Evolutionary conservation across 2,797 vertebrate genomes (phyloP).

Genomic region (Chloroceryle inda): DNA sequence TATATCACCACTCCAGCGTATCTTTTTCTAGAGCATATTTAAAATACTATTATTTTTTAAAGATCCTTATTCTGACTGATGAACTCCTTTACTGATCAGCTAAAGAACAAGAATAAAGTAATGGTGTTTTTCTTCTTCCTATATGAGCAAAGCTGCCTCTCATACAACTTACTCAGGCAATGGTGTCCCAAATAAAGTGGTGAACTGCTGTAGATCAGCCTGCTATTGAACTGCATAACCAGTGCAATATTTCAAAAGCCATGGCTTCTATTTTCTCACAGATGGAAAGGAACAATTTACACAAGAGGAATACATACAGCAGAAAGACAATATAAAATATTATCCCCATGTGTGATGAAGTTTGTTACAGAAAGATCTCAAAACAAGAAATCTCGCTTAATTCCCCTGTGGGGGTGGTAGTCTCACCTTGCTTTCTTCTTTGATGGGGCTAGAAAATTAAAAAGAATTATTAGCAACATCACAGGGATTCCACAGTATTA

Average conservation of each 20-base stretch:
- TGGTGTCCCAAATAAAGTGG: neutral
- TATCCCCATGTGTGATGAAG: neutral
- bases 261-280: neutral
- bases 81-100: neutral
- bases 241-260: neutral
- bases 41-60: neutral
- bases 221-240: neutral
- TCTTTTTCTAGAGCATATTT: neutral
- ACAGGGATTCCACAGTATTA: neutral
- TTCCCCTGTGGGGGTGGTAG: neutral
- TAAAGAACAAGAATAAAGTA: neutral
- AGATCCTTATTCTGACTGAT: neutral
- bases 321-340: neutral
- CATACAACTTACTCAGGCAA: neutral
- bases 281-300: neutral
- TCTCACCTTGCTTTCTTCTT: slow-evolving; percentile 64
- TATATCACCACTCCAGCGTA: neutral
- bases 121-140: neutral
- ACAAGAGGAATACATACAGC: neutral
- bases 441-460: slow-evolving; percentile 39
- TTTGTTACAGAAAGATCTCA: neutral
- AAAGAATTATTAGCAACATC: slow-evolving; percentile 35
- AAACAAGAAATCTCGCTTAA: neutral
- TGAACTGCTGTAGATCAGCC: neutral
- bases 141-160: neutral